Conservation (phyloP, 64 coral and sea anemone genomes). For the Montipora cactus region DNA sequence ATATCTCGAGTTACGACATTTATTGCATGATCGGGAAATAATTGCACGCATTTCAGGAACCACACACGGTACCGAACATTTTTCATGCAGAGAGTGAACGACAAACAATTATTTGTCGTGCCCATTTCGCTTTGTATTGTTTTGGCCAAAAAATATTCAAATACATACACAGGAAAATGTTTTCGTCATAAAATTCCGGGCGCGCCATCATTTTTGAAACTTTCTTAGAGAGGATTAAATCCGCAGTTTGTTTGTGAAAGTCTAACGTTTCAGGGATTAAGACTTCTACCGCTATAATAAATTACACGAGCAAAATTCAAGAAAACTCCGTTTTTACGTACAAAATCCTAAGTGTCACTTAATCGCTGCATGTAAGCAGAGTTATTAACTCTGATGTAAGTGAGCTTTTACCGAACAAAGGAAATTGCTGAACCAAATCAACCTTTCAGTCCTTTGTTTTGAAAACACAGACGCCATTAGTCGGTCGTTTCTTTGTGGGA, state of each 20-base stretch:
- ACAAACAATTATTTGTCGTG: too few relatives aligned
- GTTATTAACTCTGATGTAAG: background rate
- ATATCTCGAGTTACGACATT: conserved; percentile 44
- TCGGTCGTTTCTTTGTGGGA: conserved; percentile 8
- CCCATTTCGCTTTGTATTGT: background rate
- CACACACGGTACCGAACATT: background rate
- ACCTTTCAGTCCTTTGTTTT: background rate
- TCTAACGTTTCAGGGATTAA: background rate
- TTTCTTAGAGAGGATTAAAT: background rate
- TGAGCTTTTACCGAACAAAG: background rate
- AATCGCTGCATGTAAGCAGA: background rate
- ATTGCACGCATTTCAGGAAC: conserved; percentile 42
- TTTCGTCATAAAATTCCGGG: too few relatives aligned
- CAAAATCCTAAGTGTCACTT: background rate
- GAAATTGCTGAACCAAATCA: background rate
- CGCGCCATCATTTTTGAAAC: too few relatives aligned
- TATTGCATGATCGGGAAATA: conserved; percentile 45
- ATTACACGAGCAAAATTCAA: too few relatives aligned
- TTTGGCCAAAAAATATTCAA: background rate
- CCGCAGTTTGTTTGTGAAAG: too few relatives aligned
- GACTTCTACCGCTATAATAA: too few relatives aligned
- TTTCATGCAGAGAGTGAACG: background rate
- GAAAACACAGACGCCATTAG: conserved; percentile 22
- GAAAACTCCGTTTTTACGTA: too few relatives aligned
- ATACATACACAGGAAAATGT: too few relatives aligned